Conservation (phyloP, 2,888 invertebrate species). For the Julus scanicus region DNA sequence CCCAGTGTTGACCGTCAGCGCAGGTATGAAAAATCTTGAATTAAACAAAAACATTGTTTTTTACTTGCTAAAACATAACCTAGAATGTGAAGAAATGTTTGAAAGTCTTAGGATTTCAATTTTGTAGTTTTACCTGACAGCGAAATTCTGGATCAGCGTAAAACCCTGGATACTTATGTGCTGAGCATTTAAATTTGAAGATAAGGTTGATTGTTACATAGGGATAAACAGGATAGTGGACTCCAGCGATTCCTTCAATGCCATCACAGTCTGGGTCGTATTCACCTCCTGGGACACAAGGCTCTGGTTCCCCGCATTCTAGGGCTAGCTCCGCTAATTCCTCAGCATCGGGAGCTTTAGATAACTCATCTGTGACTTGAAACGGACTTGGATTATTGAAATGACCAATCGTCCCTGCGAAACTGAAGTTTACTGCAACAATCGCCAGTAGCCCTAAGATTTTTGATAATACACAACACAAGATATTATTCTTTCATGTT, state of each 20-base stretch:
- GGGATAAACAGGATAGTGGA: neutral
- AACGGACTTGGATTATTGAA: neutral
- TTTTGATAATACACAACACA: neutral
- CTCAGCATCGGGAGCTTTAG: neutral
- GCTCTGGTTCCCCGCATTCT: neutral
- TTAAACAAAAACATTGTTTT: neutral
- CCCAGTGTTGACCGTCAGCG: slow-evolving; percentile 57
- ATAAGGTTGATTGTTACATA: neutral
- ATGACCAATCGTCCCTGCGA: neutral
- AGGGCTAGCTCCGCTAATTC: neutral
- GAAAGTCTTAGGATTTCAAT: neutral
- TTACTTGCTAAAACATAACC: neutral
- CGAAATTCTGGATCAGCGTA: slow-evolving; percentile 89
- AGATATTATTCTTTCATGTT: neutral
- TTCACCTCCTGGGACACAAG: neutral
- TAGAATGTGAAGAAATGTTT: no score
- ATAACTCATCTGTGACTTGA: neutral
- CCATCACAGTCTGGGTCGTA: neutral
- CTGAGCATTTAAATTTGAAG: slow-evolving; percentile 76
- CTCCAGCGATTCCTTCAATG: neutral
- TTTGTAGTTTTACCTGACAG: slow-evolving; percentile 76
- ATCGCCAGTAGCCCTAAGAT: neutral
- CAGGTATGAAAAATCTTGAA: slow-evolving; percentile 57
- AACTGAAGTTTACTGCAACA: neutral
- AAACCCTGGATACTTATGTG: slow-evolving; percentile 85